phyloP scores from a whole-genome alignment of 53 echinoderm and acorn worm species.

The Temnopleurus reevesii region DNA sequence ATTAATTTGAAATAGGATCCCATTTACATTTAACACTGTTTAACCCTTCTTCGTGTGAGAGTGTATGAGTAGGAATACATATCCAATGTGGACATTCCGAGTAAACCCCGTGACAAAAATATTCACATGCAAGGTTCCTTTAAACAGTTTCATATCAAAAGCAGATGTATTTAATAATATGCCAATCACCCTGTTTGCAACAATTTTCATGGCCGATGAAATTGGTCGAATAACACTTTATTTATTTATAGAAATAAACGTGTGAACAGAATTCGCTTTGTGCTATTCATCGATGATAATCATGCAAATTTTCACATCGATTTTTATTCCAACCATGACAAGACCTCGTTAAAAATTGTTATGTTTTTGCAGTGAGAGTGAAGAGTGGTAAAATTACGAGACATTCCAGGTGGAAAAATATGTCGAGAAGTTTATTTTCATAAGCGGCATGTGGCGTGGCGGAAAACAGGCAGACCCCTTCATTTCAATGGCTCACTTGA shows the following conservation, averaged over 20 bases:
- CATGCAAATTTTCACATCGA: background rate
- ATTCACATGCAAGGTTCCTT: too few species aligned
- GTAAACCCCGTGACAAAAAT: too few species aligned
- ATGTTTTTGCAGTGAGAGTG: background rate
- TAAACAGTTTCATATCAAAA: too few species aligned
- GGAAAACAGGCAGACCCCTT: conserved; percentile 1
- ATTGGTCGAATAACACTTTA: background rate
- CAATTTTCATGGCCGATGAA: background rate
- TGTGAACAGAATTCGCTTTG: conserved; percentile 4
- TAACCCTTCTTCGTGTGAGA: too few species aligned
- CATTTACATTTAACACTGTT: too few species aligned
- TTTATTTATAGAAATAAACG: background rate
- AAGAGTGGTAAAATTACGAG: background rate
- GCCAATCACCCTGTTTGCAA: background rate
- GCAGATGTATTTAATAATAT: background rate
- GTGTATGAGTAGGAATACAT: too few species aligned
- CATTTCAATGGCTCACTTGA: background rate
- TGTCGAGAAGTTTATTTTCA: conserved; percentile 20
- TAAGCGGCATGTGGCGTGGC: conserved; percentile 18
- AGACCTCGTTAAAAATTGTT: conserved; percentile 1
- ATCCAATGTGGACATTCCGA: too few species aligned
- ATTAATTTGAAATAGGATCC: too few species aligned
- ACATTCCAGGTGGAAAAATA: conserved; percentile 26
- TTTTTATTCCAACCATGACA: background rate
- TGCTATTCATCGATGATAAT: background rate